Percentiles rank a stretch among this genome's conserved stretches.
phyloP scores from a whole-genome alignment of 2,113 vertebrate genomes.

The Pleuronectes platessa region DNA sequence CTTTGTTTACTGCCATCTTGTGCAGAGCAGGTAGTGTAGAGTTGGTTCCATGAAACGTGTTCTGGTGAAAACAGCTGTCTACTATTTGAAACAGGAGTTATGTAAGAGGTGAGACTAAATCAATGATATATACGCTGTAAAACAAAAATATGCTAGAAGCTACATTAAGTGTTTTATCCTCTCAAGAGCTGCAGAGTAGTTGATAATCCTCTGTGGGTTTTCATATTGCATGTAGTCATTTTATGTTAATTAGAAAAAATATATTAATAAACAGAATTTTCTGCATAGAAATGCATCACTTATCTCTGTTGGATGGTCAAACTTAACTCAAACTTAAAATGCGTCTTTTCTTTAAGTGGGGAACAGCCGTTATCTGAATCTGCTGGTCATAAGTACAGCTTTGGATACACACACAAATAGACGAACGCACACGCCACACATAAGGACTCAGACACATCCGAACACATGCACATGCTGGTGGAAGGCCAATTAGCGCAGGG shows the following conservation, averaged over 20 bases:
- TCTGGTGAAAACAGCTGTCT: not conserved
- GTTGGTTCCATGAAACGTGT: not conserved
- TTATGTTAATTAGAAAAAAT: not conserved
- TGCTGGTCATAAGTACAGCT: slow-evolving; percentile 16
- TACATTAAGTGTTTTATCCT: not conserved
- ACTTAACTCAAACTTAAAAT: slow-evolving; percentile 45
- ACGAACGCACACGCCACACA: slow-evolving; percentile 4
- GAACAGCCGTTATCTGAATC: slow-evolving; percentile 14
- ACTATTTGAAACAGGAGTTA: not conserved
- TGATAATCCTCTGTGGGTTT: not conserved
- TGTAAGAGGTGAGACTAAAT: not conserved
- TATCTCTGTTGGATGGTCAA: slow-evolving; percentile 79
- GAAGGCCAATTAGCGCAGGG: slow-evolving; percentile 76
- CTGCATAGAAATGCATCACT: slow-evolving; percentile 90
- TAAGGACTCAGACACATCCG: slow-evolving; percentile 3
- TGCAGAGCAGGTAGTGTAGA: not conserved
- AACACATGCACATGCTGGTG: slow-evolving; percentile 40
- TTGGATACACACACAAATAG: slow-evolving; percentile 13
- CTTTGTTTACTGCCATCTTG: not conserved
- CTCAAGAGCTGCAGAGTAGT: not conserved
- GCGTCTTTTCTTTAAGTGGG: slow-evolving; percentile 28
- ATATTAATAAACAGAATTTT: slow-evolving; percentile 64
- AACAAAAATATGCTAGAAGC: not conserved
- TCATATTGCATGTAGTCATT: not conserved
- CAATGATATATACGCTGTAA: not conserved